phyloP scores from a whole-genome alignment of 2,888 invertebrate species.

The Mechanitis messenoides region DNA sequence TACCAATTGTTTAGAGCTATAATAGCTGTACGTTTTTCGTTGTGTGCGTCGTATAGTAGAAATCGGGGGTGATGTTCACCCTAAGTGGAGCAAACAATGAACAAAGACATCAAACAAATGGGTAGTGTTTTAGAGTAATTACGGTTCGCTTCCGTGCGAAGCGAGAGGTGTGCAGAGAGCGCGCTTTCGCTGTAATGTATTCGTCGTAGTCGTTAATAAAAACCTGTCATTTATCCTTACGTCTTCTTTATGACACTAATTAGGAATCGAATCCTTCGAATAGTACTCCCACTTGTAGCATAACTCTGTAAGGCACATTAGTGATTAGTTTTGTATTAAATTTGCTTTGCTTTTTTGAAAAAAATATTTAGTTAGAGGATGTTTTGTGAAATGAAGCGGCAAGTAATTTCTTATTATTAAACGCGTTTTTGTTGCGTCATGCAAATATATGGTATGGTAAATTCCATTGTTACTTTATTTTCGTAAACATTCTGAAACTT shows the following conservation, averaged over 20 bases:
- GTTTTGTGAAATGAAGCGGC: conserved; percentile 31
- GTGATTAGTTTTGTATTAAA: too few relatives aligned
- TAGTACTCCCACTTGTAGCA: conserved; percentile 12
- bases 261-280: conserved; percentile 27
- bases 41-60: conserved; percentile 65
- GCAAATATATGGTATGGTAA: conserved; percentile 50
- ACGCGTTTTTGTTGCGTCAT: conserved; percentile 55
- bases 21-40: conserved; percentile 65
- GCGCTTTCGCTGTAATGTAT: conserved; percentile 47
- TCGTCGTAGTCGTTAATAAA: conserved; percentile 37
- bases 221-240: conserved; percentile 29
- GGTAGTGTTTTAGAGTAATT: conserved; percentile 77
- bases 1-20: conserved; percentile 65
- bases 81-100: conserved; percentile 75
- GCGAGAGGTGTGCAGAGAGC: conserved; percentile 67
- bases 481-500: conserved; percentile 44
- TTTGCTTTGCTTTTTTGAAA: too few relatives aligned
- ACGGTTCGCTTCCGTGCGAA: conserved; percentile 71
- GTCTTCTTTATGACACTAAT: conserved; percentile 32
- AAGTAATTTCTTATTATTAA: conserved; percentile 63
- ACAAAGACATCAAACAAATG: conserved; percentile 78
- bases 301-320: too few relatives aligned
- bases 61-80: conserved; percentile 71
- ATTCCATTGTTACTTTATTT: conserved; percentile 44
- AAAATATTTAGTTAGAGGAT: conserved; percentile 19